Base-by-base conservation (phyloP, 1,140 invertebrate species). In the Orchestia grillus region DNA sequence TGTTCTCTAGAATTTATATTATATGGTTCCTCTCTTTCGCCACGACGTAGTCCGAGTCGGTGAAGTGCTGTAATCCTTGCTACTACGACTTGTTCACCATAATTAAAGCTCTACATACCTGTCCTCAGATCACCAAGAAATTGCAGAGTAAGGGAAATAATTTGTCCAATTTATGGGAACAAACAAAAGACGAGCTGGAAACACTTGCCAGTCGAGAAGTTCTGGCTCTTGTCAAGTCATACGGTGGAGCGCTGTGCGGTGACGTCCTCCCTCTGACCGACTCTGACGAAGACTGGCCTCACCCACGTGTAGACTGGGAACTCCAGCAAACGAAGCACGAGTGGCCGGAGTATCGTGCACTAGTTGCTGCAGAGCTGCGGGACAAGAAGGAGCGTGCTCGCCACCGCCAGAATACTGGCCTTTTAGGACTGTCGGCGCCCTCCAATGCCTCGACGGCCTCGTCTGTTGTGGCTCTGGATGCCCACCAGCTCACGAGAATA, bases 161-260 rank as follows among this genome's bases (percentile, higher is more conserved):
- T 40, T n/a, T 94, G 23, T 44, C 92, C 19, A 94, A 94, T 47
- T 94, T 94, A 40, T 94, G 92, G 92, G 92, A 94, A 11, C 92
- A 94, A 94, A 94, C 92, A 19, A 94, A 94, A 94, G 92, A 94
- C 40, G 92, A 94, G 92, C 44, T 94, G 44, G 92, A 94, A 94
- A 94, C 92, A 19, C 44, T 94, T 40, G 44, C 92, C 92, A 94
- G 92, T 40, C 92, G 40, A 45, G 92, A 94, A 94, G 92, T 94
- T 94, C 92, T 94, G 6, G 16, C 92, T 8, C 6, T 94, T 44
- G 36, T 94, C 40, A 42, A n/a, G 36, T 45, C 92, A 15, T 94
- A 45, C 44, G 44, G 19, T 8, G 40, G 44, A 42, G 40, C 92
- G 44, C 44, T 44, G 36, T 94, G 43, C 92, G 43, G 44, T 45